These are phyloP conservation scores for Astyanax mexicanus DNA, from an alignment of 2,797 vertebrate genomes.

Conservation along the genomic window DNA sequence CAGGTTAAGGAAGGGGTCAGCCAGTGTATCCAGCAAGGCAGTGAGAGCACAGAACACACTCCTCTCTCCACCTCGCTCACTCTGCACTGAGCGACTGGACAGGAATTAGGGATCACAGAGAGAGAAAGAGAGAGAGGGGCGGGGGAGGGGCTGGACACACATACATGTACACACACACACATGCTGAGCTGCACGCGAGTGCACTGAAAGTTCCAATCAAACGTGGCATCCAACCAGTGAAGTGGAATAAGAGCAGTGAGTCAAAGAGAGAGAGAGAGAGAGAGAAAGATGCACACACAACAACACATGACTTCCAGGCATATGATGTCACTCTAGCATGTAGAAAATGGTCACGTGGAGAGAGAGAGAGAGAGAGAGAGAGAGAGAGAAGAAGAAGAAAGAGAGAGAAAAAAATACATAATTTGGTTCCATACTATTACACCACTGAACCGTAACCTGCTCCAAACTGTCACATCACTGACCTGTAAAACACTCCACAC, in stretches of 20 bases:
- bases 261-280: conserved; percentile 17
- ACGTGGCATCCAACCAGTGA: conserved; percentile 75
- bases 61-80: background rate
- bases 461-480: too few species aligned
- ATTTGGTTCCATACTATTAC: too few species aligned
- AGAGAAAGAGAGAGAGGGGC: conserved; percentile 41
- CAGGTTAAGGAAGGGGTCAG: conserved; percentile 19
- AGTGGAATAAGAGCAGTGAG: too few species aligned
- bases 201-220: conserved; percentile 74
- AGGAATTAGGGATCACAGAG: conserved; percentile 52
- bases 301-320: conserved; percentile 39
- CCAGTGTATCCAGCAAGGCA: conserved; percentile 38
- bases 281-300: conserved; percentile 28
- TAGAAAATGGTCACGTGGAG: conserved; percentile 55
- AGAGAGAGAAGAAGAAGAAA: background rate
- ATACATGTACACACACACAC: conserved; percentile 3
- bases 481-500: too few species aligned
- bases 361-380: background rate
- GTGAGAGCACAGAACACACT: background rate
- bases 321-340: conserved; percentile 42
- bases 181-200: background rate
- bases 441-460: too few species aligned
- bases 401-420: background rate
- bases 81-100: conserved; percentile 38
- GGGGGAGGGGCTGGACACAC: conserved; percentile 1